phyloP scores from a whole-genome alignment of 1,140 invertebrate species.

The Zaprionus gabonicus region DNA sequence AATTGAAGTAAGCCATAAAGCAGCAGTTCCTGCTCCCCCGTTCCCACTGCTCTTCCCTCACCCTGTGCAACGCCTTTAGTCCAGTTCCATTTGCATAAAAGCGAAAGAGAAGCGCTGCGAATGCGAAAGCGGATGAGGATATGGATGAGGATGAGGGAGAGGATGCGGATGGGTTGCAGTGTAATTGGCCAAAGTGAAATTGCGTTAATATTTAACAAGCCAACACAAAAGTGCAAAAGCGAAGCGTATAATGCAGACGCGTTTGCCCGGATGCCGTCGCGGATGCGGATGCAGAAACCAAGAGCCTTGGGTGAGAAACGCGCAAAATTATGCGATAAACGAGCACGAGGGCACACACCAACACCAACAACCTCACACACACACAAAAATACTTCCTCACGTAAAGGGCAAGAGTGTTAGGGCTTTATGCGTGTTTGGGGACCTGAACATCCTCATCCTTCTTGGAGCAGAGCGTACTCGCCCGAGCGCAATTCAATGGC shows the following conservation, averaged over 20 bases:
- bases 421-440: neutral
- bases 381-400: neutral
- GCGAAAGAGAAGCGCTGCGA: conserved; percentile 5
- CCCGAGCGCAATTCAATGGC: neutral
- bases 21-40: conserved; percentile 5
- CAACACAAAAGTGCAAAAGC: conserved; percentile 63
- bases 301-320: conserved; percentile 42
- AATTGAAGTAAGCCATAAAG: conserved; percentile 44
- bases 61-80: neutral
- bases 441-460: neutral
- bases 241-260: conserved; percentile 51
- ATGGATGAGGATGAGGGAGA: neutral
- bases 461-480: neutral
- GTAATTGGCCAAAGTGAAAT: conserved; percentile 79
- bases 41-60: neutral
- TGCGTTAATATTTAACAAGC: conserved; percentile 82
- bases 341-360: neutral
- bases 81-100: conserved; percentile 67
- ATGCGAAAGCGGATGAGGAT: conserved; percentile 17
- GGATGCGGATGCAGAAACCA: conserved; percentile 1
- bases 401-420: neutral
- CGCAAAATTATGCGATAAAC: conserved; percentile 60
- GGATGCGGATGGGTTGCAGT: conserved; percentile 65
- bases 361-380: neutral
- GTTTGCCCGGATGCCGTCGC: conserved; percentile 20